Percentiles rank a stretch among this genome's conserved stretches.
Conservation (phyloP, 2,113 vertebrate genomes). For the Mesitornis unicolor region DNA sequence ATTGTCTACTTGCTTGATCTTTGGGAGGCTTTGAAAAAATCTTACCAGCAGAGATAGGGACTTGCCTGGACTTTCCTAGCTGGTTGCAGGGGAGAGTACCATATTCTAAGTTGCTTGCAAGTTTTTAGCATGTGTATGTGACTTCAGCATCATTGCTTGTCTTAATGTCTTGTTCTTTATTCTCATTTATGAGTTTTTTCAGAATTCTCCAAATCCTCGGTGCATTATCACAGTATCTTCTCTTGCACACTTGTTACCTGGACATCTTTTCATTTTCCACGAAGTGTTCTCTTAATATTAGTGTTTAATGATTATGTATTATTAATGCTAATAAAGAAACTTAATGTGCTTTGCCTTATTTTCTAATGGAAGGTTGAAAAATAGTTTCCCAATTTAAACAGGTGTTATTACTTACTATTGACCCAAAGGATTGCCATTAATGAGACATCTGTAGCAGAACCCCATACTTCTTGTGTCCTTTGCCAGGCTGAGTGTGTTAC, state of each 20-base stretch:
- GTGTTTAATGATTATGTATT: too few relatives aligned
- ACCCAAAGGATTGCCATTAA: background rate
- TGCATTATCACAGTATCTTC: background rate
- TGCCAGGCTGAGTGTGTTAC: background rate
- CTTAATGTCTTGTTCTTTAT: background rate
- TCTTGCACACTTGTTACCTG: background rate
- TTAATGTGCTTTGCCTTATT: accelerated
- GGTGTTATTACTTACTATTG: background rate
- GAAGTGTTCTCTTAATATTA: background rate
- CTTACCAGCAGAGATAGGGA: background rate
- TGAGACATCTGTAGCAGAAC: background rate
- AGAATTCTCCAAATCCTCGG: background rate
- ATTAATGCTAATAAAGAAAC: background rate
- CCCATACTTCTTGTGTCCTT: background rate
- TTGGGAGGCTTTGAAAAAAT: background rate
- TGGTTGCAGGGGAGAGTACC: background rate
- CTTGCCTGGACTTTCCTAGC: background rate
- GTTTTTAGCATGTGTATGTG: accelerated
- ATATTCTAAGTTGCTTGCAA: background rate
- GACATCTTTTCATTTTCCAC: background rate
- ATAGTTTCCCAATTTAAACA: background rate
- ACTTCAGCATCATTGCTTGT: background rate
- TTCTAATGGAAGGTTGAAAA: background rate
- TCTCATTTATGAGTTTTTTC: background rate
- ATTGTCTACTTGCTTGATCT: background rate